Evolutionary conservation across 1,140 invertebrate species (phyloP), one percentile per base, ranked within the genome.

Genomic region (Euglossa dilemma): DNA sequence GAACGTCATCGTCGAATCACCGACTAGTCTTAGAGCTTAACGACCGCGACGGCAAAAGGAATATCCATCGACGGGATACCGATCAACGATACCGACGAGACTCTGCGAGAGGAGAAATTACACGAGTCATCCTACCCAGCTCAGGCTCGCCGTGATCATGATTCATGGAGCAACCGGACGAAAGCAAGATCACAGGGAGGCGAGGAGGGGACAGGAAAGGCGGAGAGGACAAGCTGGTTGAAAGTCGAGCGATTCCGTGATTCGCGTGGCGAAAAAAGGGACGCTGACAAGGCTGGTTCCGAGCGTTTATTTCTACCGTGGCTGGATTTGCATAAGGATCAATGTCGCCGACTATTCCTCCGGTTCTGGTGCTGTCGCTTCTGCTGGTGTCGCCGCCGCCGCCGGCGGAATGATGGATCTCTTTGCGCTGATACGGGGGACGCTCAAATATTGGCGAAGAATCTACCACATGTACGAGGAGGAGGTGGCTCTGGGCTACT

Each of bases 401-500:
- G 63, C 18, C 77, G 64, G 23, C 82, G 36, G 57, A 61, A 7
- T 45, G 59, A 85, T 52, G 69, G 78, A 80, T 66, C 56, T 64
- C 7, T 36, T 82, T 9, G 69, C 43, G 4, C 59, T 71, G 64
- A 67, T 83, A 63, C 80, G 73, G 52, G 25, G 77, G n/a, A 81
- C 82, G 45, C 69, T 90, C 20, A 84, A 70, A 76, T 85, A 89
- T 73, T 90, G 89, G 82, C 63, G 71, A 16, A 79, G 47, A 36
- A 71, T 84, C 36, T 91, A 91, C 69, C 74, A 80, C 23, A 73
- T 54, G 47, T 91, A 89, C 73, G 11, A 70, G 8, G 87, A 89
- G n/a, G 89, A 90, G 77, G 66, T 90, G 20, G 16, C 36, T 20
- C 80, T 91, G 16, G 85, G 88, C 52, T 91, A 87, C 57, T 91